Evolutionary conservation across 2,113 vertebrate genomes (phyloP).

Genomic region (Pomatorhinus ruficollis): DNA sequence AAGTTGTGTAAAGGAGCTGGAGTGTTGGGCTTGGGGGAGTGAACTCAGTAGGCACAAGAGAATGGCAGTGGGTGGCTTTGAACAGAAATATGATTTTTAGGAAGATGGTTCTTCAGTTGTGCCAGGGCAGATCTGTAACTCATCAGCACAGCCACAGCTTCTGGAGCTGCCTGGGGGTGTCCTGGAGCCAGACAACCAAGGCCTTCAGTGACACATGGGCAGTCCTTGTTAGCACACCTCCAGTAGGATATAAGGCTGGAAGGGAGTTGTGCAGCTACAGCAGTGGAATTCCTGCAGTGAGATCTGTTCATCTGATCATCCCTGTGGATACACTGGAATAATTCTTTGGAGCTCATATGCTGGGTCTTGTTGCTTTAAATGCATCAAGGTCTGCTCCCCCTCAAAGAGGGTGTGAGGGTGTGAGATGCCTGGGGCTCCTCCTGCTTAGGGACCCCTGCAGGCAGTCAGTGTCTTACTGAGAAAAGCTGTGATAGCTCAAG

Average conservation of each 20-base stretch:
- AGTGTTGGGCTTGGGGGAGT: no score
- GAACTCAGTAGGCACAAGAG: background rate
- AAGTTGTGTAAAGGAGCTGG: background rate
- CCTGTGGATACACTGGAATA: background rate
- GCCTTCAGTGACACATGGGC: background rate
- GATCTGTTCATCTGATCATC: background rate
- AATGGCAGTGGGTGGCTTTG: background rate
- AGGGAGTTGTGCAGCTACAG: background rate
- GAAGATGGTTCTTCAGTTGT: background rate
- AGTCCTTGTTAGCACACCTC: background rate
- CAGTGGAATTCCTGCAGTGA: background rate
- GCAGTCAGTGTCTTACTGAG: no score
- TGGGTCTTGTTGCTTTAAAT: background rate
- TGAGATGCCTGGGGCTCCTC: background rate
- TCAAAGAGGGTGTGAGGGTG: background rate
- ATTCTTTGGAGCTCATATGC: background rate
- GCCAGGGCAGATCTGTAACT: background rate
- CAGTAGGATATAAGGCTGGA: background rate
- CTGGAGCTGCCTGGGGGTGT: fast-evolving
- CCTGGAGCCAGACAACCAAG: fast-evolving
- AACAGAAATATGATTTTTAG: fast-evolving
- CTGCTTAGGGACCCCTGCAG: background rate
- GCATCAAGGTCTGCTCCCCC: background rate
- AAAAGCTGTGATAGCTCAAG: background rate
- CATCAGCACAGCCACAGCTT: fast-evolving